These are phyloP conservation scores for Lordiphosa collinella DNA, from an alignment of 1,140 invertebrate species.

Conservation along the genomic window DNA sequence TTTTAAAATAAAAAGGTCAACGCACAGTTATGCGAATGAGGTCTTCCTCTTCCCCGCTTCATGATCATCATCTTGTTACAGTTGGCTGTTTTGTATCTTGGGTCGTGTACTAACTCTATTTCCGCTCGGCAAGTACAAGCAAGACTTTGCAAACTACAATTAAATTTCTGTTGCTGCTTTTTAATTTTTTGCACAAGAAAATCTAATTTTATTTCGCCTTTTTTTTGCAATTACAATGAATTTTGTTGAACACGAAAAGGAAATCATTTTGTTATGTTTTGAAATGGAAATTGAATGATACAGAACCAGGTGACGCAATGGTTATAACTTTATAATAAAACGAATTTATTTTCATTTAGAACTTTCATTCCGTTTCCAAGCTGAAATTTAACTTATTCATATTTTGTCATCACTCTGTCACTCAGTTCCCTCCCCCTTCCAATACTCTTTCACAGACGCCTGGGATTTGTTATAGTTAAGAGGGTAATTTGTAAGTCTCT, in stretches of 20 bases:
- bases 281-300: constrained; percentile 70
- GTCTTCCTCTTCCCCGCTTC: constrained; percentile 13
- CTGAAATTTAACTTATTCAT: no score
- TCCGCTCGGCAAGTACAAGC: constrained; percentile 44
- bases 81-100: constrained; percentile 38
- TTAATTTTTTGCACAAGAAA: constrained; percentile 55
- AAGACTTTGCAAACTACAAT: constrained; percentile 29
- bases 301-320: constrained; percentile 22
- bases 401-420: neutral
- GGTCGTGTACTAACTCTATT: constrained; percentile 53
- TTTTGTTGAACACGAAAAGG: constrained; percentile 47
- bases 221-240: constrained; percentile 55
- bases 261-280: constrained; percentile 53
- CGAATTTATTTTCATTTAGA: no score
- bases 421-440: constrained; percentile 1
- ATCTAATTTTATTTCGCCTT: constrained; percentile 46
- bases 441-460: neutral
- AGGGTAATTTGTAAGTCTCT: constrained; percentile 67
- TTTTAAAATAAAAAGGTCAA: constrained; percentile 62
- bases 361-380: no score
- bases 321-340: no score
- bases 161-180: constrained; percentile 22
- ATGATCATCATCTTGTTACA: constrained; percentile 56
- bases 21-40: constrained; percentile 63
- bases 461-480: constrained; percentile 66